Evolutionary conservation across 2,888 invertebrate genomes (phyloP).

Genomic region (Drosophila neotestacea): DNA sequence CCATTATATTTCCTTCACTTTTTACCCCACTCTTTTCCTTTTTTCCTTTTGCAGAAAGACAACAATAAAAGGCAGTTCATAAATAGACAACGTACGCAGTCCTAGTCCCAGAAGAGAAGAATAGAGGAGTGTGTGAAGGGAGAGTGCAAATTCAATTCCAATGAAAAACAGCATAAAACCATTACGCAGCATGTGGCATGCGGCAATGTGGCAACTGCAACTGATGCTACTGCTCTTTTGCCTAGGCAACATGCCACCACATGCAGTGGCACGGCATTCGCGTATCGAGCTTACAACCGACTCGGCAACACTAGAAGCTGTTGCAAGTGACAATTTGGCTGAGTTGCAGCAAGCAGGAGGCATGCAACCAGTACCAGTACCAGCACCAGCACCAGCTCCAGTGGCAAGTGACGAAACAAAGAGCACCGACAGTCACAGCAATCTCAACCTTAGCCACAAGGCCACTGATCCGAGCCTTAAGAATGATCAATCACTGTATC

Average conservation of each 20-base stretch:
- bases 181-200: conserved; percentile 61
- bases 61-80: conserved; percentile 19
- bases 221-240: conserved; percentile 58
- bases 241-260: conserved; percentile 42
- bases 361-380: conserved; percentile 30
- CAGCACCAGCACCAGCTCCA: neutral
- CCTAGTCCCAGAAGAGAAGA: conserved; percentile 7
- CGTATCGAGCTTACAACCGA: conserved; percentile 77
- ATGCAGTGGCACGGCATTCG: conserved; percentile 80
- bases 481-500: conserved; percentile 67
- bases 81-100: conserved; percentile 52
- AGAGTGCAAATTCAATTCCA: conserved; percentile 38
- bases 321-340: conserved; percentile 75
- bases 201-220: conserved; percentile 44
- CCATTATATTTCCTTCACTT: conserved; percentile 46
- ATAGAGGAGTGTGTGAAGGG: neutral
- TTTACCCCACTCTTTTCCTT: conserved; percentile 10
- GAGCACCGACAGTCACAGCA: conserved; percentile 17
- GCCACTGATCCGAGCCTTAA: conserved; percentile 43
- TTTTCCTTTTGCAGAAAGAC: conserved; percentile 7
- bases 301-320: conserved; percentile 45
- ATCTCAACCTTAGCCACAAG: conserved; percentile 36
- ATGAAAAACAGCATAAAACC: conserved; percentile 57
- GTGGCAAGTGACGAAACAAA: conserved; percentile 24
- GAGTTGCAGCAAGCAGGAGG: conserved; percentile 54